These are phyloP conservation scores for Cyanoliseus patagonus DNA, from an alignment of 2,113 vertebrate genomes.

Conservation along the genomic window DNA sequence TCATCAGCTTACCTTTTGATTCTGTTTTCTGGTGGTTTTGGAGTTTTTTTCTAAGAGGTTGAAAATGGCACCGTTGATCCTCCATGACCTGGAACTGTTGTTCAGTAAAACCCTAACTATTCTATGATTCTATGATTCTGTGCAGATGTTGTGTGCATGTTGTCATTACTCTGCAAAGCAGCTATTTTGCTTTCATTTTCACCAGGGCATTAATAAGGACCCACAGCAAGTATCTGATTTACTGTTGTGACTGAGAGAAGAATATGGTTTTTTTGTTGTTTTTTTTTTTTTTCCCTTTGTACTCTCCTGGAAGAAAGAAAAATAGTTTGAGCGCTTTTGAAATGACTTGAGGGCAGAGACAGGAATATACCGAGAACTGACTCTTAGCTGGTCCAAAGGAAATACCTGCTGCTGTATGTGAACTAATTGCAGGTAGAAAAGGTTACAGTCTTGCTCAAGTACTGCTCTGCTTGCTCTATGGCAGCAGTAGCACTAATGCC, in stretches of 20 bases:
- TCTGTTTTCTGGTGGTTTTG: neutral
- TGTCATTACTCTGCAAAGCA: neutral
- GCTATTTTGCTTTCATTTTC: neutral
- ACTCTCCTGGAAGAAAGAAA: neutral
- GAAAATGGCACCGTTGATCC: neutral
- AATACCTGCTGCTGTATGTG: neutral
- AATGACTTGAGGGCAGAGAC: neutral
- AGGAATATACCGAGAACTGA: neutral
- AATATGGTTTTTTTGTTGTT: neutral
- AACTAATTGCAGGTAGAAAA: neutral
- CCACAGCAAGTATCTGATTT: neutral
- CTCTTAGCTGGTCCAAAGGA: neutral
- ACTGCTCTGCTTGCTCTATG: neutral
- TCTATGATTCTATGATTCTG: neutral
- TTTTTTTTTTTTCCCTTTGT: neutral
- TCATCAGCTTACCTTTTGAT: neutral
- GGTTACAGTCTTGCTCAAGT: neutral
- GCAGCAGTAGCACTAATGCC: neutral
- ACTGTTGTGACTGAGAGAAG: neutral
- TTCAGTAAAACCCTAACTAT: neutral
- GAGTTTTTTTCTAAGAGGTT: neutral
- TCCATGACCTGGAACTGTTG: neutral
- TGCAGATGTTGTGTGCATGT: rapidly evolving
- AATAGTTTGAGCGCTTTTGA: neutral
- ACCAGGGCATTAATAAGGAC: neutral